Evolutionary conservation across 2,888 invertebrate genomes (phyloP).

Genomic region (Agrotis clavis): DNA sequence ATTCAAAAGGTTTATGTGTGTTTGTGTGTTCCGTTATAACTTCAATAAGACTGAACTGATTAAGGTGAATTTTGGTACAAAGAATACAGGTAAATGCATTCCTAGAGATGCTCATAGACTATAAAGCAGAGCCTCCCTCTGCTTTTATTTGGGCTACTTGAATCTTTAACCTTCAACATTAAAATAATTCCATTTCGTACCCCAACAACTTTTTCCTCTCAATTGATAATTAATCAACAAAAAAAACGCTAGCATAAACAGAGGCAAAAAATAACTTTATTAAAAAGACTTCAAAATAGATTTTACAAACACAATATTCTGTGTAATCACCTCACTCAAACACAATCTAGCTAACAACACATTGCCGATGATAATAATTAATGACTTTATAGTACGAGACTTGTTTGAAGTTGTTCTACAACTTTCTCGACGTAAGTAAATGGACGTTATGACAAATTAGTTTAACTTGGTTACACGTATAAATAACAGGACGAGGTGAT

Average conservation of each 20-base stretch:
- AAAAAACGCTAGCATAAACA: neutral
- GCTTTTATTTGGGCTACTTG: too few relatives aligned
- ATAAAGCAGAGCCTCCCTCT: too few relatives aligned
- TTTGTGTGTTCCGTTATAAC: too few relatives aligned
- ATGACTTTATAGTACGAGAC: constrained; percentile 53
- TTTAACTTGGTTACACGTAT: constrained; percentile 58
- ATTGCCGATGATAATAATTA: constrained; percentile 52
- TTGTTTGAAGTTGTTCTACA: constrained; percentile 59
- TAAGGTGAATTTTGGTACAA: too few relatives aligned
- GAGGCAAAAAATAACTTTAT: neutral
- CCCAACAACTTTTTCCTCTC: neutral
- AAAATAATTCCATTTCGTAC: neutral
- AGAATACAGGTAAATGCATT: too few relatives aligned
- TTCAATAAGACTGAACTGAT: too few relatives aligned
- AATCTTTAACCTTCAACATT: neutral
- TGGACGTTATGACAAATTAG: constrained; percentile 64
- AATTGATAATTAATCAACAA: too few relatives aligned
- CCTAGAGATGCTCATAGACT: too few relatives aligned
- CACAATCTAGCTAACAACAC: constrained; percentile 26
- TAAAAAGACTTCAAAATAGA: neutral
- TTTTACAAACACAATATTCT: neutral
- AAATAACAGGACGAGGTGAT: constrained; percentile 57
- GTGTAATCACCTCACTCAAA: constrained; percentile 12
- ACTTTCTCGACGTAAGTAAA: constrained; percentile 61
- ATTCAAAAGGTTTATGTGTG: too few relatives aligned